A percentile compares a stretch with the other conserved stretches of the same genome.
phyloP scores from a whole-genome alignment of 2,888 invertebrate species.

The Pammene fasciana region DNA sequence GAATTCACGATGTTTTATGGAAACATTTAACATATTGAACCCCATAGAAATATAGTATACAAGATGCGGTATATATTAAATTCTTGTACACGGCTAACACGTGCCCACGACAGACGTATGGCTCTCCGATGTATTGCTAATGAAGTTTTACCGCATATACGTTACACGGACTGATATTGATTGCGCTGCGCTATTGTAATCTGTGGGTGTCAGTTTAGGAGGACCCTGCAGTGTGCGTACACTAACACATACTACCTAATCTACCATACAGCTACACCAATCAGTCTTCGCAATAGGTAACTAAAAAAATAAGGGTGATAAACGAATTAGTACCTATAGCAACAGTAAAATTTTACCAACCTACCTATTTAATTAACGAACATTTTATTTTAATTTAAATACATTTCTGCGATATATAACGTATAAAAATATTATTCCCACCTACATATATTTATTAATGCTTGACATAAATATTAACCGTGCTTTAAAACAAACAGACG shows the following conservation, averaged over 20 bases:
- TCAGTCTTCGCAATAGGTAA: too few relatives aligned
- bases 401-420: too few relatives aligned
- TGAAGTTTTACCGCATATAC: conserved; percentile 50
- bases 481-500: conserved; percentile 25
- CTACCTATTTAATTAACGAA: too few relatives aligned
- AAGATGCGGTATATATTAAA: conserved; percentile 33
- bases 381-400: too few relatives aligned
- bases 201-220: conserved; percentile 39
- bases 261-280: too few relatives aligned
- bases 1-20: not conserved
- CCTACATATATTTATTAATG: too few relatives aligned
- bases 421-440: too few relatives aligned
- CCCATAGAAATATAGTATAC: not conserved
- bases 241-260: not conserved
- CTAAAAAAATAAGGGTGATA: too few relatives aligned
- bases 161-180: conserved; percentile 33
- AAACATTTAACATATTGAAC: too few relatives aligned
- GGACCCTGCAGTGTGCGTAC: conserved; percentile 1
- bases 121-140: conserved; percentile 62
- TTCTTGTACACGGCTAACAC: conserved; percentile 53
- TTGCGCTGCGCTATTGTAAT: conserved; percentile 36
- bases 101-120: conserved; percentile 68
- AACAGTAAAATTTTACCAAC: too few relatives aligned
- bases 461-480: not conserved
- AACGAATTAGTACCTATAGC: too few relatives aligned